A percentile compares a stretch with the other conserved stretches of the same genome.
These are phyloP conservation scores for Tragulus kanchil DNA, from an alignment of 2,113 vertebrate genomes.

Conservation along the genomic window DNA sequence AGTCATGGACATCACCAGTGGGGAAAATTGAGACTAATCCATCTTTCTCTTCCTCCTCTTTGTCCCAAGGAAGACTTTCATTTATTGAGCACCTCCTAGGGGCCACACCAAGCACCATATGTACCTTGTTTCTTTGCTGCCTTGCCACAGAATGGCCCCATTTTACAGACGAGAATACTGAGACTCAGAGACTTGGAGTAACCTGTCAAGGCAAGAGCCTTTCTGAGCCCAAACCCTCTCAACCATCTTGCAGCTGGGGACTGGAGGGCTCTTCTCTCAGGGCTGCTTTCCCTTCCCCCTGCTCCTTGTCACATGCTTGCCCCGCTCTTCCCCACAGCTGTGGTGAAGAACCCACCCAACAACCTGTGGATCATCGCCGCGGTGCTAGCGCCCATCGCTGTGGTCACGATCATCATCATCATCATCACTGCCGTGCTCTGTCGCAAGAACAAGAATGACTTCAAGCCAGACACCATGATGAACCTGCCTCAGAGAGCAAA, in stretches of 20 bases:
- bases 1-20: background rate
- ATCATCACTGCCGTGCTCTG: constrained; percentile 98
- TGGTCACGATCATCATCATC: constrained; percentile 97
- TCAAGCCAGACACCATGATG: constrained; percentile 96
- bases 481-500: constrained; percentile 97
- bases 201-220: background rate
- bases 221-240: background rate
- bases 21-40: background rate
- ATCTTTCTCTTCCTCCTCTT: background rate
- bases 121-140: background rate
- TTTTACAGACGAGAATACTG: background rate
- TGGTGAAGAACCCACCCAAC: constrained; percentile 98
- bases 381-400: constrained; percentile 95
- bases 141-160: background rate
- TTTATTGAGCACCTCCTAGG: background rate
- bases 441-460: constrained; percentile 98
- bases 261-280: background rate
- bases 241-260: background rate
- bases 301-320: background rate
- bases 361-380: constrained; percentile 99
- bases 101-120: background rate
- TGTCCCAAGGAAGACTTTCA: background rate
- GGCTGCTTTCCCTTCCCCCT: background rate
- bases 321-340: constrained; percentile 87
- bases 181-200: background rate